These are phyloP conservation scores for Aricia artaxerxes DNA, from an alignment of 2,888 invertebrate species.

Conservation along the genomic window DNA sequence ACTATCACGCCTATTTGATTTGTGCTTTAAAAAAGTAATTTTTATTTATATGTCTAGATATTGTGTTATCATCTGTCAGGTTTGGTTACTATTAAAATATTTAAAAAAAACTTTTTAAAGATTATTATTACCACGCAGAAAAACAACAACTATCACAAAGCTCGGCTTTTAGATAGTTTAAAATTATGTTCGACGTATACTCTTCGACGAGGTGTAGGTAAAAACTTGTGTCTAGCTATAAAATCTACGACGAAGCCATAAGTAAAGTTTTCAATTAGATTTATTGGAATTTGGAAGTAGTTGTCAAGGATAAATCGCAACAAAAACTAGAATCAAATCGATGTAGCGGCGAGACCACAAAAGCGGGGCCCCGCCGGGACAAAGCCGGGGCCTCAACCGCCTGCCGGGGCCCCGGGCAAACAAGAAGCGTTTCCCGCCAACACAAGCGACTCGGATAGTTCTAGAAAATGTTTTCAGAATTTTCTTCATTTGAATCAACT, in stretches of 20 bases:
- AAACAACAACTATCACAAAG: too few relatives aligned
- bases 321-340: neutral
- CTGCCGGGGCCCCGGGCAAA: neutral
- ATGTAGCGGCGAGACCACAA: neutral
- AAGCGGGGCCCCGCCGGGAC: neutral
- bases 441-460: neutral
- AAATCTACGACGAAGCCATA: neutral
- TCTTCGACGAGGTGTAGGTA: too few relatives aligned
- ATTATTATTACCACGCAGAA: too few relatives aligned
- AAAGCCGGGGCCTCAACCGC: neutral
- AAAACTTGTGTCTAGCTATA: too few relatives aligned
- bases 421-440: neutral
- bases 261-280: neutral
- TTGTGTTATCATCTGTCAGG: too few relatives aligned
- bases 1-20: too few relatives aligned
- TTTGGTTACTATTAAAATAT: too few relatives aligned
- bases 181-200: too few relatives aligned
- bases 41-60: too few relatives aligned
- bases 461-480: neutral
- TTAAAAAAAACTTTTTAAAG: too few relatives aligned
- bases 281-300: neutral
- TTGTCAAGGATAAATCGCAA: neutral
- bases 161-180: too few relatives aligned
- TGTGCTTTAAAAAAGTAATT: too few relatives aligned
- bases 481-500: neutral